phyloP scores from a whole-genome alignment of 2,797 vertebrate species.

The Adrianichthys oophorus region DNA sequence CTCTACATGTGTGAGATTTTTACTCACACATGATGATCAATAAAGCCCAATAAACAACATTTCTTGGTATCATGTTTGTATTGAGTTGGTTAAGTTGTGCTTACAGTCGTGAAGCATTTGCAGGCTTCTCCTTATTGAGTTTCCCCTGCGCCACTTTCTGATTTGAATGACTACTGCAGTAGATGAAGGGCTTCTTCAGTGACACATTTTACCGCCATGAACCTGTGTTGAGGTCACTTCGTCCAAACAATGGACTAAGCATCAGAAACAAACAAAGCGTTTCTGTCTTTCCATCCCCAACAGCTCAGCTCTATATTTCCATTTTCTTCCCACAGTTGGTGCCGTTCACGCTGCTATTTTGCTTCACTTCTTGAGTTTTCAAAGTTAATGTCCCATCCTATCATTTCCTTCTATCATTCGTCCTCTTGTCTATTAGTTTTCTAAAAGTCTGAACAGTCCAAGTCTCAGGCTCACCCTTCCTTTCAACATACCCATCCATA shows the following conservation, averaged over 20 bases:
- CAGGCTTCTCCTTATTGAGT: no score
- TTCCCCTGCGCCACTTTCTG: background rate
- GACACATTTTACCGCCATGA: background rate
- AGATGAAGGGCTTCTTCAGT: background rate
- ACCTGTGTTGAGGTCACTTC: background rate
- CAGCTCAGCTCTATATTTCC: constrained; percentile 61
- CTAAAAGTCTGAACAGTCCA: constrained; percentile 27
- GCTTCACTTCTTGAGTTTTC: constrained; percentile 37
- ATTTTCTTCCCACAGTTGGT: constrained; percentile 49
- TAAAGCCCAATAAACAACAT: background rate
- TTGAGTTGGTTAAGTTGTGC: no score
- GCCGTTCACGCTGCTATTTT: constrained; percentile 37
- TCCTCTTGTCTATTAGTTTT: constrained; percentile 48
- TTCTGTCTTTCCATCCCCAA: constrained; percentile 48
- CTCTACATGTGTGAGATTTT: background rate
- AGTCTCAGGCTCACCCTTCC: constrained; percentile 51
- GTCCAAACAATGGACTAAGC: background rate
- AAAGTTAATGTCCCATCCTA: constrained; percentile 31
- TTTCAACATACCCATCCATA: constrained; percentile 47
- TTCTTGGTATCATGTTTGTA: no score
- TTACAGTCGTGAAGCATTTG: no score
- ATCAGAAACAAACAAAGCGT: constrained; percentile 21
- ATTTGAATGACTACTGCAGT: background rate
- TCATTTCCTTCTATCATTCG: constrained; percentile 22
- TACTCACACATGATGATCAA: background rate